These are phyloP conservation scores for Lepidocolaptes lacrymiger DNA, from an alignment of 2,797 vertebrate species.

Conservation along the genomic window DNA sequence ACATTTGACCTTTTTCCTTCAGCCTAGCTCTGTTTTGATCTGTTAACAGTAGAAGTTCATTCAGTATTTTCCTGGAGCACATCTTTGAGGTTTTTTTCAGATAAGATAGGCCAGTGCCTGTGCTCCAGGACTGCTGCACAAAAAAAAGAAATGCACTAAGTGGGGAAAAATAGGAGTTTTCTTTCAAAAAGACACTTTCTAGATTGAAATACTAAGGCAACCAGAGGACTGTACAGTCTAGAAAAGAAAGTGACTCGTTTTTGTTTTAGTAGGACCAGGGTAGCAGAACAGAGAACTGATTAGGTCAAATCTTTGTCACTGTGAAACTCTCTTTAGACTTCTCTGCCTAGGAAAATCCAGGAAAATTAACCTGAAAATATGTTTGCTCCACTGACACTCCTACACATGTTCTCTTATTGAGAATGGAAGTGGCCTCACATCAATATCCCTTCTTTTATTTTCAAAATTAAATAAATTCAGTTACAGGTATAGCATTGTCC, in stretches of 20 bases:
- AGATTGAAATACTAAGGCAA: neutral
- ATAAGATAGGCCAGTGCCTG: neutral
- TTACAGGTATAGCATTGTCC: neutral
- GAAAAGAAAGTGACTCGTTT: neutral
- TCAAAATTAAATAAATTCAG: neutral
- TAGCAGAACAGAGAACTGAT: neutral
- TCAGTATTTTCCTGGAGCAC: neutral
- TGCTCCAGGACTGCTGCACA: neutral
- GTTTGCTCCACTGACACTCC: neutral
- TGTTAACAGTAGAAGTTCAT: neutral
- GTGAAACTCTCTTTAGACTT: neutral
- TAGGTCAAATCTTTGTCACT: neutral
- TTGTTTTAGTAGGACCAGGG: neutral
- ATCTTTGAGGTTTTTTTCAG: neutral
- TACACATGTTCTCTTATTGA: neutral
- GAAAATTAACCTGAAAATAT: neutral
- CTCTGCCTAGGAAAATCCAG: neutral
- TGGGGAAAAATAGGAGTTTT: neutral
- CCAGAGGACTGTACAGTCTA: neutral
- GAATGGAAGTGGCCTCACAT: neutral
- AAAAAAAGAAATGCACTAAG: neutral
- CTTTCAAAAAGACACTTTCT: neutral
- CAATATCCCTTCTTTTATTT: neutral
- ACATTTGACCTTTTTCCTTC: neutral
- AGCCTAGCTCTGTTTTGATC: neutral